phyloP scores from a whole-genome alignment of 2,797 vertebrate species.

The Phoxinus dragarum region DNA sequence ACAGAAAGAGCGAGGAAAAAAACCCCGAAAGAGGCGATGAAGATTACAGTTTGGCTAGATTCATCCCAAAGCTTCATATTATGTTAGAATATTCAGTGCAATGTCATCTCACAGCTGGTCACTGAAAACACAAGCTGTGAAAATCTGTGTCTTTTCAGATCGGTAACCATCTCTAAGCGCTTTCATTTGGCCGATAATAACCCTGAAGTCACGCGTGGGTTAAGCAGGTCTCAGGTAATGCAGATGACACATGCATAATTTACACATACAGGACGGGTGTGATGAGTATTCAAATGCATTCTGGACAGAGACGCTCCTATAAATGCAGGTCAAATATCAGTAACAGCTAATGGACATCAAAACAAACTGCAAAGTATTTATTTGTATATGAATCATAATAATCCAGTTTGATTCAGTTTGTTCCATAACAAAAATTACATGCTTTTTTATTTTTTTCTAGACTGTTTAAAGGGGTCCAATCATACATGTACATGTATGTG shows the following conservation, averaged over 20 bases:
- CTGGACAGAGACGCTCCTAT: neutral
- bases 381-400: neutral
- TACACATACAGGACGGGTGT: neutral
- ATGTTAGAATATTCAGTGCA: constrained; percentile 11
- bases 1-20: neutral
- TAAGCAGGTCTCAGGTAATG: constrained; percentile 23
- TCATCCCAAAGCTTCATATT: neutral
- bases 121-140: constrained; percentile 29
- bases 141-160: constrained; percentile 35
- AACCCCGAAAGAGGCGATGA: neutral
- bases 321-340: neutral
- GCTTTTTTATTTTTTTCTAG: neutral
- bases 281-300: neutral
- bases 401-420: neutral
- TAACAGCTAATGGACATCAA: neutral
- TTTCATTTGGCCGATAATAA: constrained; percentile 24
- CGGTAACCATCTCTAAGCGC: neutral
- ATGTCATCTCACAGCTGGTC: constrained; percentile 16
- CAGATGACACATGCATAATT: constrained; percentile 10
- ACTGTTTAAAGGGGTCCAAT: neutral
- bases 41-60: neutral
- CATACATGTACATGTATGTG: neutral
- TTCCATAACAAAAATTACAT: neutral
- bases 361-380: neutral
- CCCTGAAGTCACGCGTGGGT: constrained; percentile 18